Evolutionary conservation across 2,113 vertebrate species (phyloP).

Genomic region (Oreochromis aureus): DNA sequence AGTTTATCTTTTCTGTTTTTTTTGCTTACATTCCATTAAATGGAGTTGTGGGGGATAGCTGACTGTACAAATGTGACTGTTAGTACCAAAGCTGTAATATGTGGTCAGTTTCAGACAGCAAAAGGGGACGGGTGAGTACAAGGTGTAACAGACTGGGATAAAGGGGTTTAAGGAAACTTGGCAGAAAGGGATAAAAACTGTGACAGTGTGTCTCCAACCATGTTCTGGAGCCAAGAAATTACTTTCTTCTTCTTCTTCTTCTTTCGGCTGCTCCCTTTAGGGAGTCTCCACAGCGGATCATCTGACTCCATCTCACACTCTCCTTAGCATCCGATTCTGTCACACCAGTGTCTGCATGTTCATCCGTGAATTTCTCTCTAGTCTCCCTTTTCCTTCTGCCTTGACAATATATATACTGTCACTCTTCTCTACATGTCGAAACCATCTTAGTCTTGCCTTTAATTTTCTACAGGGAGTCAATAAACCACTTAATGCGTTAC

Average conservation of each 20-base stretch:
- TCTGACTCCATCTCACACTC: neutral
- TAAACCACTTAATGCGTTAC: neutral
- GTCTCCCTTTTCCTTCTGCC: neutral
- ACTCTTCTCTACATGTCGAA: neutral
- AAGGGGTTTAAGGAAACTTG: neutral
- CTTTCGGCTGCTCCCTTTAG: neutral
- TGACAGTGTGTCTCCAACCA: neutral
- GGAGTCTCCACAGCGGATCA: neutral
- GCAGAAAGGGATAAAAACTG: neutral
- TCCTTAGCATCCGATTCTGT: neutral
- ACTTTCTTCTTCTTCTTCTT: neutral
- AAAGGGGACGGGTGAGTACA: neutral
- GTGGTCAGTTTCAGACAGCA: neutral
- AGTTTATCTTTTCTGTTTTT: neutral
- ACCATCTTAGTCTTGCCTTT: neutral
- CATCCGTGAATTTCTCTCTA: neutral
- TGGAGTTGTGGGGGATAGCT: neutral
- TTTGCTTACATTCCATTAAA: neutral
- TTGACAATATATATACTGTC: neutral
- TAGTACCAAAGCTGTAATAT: neutral
- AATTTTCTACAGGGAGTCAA: neutral
- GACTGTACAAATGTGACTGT: neutral
- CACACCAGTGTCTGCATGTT: neutral
- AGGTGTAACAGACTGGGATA: neutral
- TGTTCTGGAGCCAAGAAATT: neutral